Conservation (phyloP, 2,888 invertebrate species). For the Trichopoda pennipes region DNA sequence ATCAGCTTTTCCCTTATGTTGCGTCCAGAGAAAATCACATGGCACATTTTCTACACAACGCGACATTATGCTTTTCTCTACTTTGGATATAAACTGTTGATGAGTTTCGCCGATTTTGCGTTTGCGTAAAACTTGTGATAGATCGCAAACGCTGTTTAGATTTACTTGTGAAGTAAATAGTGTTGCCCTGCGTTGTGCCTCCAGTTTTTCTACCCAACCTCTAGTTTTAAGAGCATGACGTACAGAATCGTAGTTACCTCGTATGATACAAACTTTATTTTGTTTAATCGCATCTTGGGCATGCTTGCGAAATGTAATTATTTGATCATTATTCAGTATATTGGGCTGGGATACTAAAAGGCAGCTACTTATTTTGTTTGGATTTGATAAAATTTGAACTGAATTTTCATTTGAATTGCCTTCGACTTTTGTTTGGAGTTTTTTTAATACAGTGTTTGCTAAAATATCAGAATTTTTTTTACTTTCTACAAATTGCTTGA, state of each 20-base stretch:
- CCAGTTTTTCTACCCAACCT: conserved; percentile 84
- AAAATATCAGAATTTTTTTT: conserved; percentile 43
- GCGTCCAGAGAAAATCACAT: conserved; percentile 95
- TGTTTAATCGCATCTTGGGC: conserved; percentile 86
- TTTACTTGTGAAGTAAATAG: conserved; percentile 73
- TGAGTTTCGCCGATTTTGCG: conserved; percentile 80
- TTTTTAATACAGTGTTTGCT: conserved; percentile 46
- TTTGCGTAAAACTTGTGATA: conserved; percentile 79
- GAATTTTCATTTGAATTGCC: conserved; percentile 34
- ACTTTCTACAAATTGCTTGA: background rate
- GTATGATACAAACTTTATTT: conserved; percentile 86
- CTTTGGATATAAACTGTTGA: conserved; percentile 84
- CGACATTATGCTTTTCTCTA: conserved; percentile 87
- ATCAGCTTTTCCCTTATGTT: conserved; percentile 87
- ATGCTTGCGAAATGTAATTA: conserved; percentile 84
- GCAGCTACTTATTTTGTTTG: conserved; percentile 39
- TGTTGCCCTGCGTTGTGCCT: conserved; percentile 77
- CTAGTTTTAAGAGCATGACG: conserved; percentile 86
- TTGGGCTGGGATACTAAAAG: conserved; percentile 34
- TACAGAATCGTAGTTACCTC: conserved; percentile 87
- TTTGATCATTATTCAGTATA: conserved; percentile 83
- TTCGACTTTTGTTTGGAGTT: conserved; percentile 39
- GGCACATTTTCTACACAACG: conserved; percentile 89
- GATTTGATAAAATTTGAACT: conserved; percentile 14
- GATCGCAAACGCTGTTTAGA: conserved; percentile 78